Base-by-base conservation (phyloP, 2,888 invertebrate species). In the Tillus elongatus region DNA sequence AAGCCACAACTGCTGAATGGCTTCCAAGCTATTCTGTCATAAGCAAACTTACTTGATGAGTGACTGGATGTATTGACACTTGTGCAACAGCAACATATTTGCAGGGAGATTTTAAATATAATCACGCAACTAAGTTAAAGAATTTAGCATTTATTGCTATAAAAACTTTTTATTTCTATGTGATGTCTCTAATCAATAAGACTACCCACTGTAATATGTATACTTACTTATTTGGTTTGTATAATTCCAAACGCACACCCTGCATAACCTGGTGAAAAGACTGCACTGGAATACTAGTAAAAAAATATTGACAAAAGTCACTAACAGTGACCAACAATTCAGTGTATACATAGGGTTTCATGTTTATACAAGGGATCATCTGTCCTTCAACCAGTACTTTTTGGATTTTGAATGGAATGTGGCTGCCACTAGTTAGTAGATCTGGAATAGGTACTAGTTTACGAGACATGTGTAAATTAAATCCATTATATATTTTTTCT, bases 361-460 rank as follows among this genome's bases (percentile, higher is more conserved):
- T 80, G 66, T 89, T 89, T 58, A 90, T 86, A 66, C 86, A 87
- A 36, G 83, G 84, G 50, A 89, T 80, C 74, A 85, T 75, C 54
- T 80, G 80, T 56, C 80, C 82, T 58, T 84, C 84, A 37, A 89
- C 81, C 43, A 82, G 71, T 28, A 84, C 85, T 58, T 83, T 84
- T 57, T 86, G 85, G 31, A 87, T 77, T 71, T 82, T 82, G 67
- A 81, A 84, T 52, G 83, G 82, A 62, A 75, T 74, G 67, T 79
- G 79, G 62, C 73, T 73, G 55, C 77, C 75, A 58, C 73, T 72
- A 42, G 74, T 70, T 46, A 72, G 72, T 56, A 80, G 73, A 57
- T 86, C 86, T 12, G 78, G 73, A 54, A 86, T 82, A 42, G 77
- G 72, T 42, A 76, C 79, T 50, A 86, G 69, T 54, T 77, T 71